Base-by-base conservation (phyloP, 2,888 invertebrate species). In the Netelia fuscicornis region DNA sequence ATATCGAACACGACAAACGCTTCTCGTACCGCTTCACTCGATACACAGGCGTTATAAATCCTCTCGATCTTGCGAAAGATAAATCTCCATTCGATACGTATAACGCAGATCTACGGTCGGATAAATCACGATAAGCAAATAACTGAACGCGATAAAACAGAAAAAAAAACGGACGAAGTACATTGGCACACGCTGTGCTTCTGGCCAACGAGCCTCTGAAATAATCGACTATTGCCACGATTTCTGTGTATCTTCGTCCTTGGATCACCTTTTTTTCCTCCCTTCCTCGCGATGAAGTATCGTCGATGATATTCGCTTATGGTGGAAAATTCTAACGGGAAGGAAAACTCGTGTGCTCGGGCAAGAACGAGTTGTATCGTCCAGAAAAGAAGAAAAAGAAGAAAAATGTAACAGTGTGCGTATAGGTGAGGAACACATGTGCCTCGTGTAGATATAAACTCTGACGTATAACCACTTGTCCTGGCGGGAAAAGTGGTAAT, bases 91-190 rank as follows among this genome's bases (percentile, higher is more conserved):
- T 44, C 62, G 67, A 74, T 74, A 81, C 25, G 74, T 81, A 74
- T 74, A 81, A 74, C 78, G 48, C 37, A 37, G 72, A 17, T 54
- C 37, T 37, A 72, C 68, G 72, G 78, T 78, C 25, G 58, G 72
- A 83, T 83, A 78, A 83, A 83, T 83, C 77, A 78, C 78, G 72
- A 83, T 78, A 74, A 83, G 83, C 83, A 78, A 83, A 83, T 83
- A 74, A 83, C 72, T 62, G 78, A 48, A 72, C 56, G 79, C 44
- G 76, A 68, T 67, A 48, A 72, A 52, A 5, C 8, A 56, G 48
- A 80, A 71, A 42, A 71, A 42, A 67, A 65, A n/a, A 64, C 64
- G 67, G 56, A 54, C 65, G 74, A 83, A 52, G 54, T 78, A 83
- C 72, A 67, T 30, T 37, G 42, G 10, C 56, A 17, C 64, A 37